Base-by-base conservation (phyloP, 2,113 vertebrate species). In the Bambusicola thoracicus region DNA sequence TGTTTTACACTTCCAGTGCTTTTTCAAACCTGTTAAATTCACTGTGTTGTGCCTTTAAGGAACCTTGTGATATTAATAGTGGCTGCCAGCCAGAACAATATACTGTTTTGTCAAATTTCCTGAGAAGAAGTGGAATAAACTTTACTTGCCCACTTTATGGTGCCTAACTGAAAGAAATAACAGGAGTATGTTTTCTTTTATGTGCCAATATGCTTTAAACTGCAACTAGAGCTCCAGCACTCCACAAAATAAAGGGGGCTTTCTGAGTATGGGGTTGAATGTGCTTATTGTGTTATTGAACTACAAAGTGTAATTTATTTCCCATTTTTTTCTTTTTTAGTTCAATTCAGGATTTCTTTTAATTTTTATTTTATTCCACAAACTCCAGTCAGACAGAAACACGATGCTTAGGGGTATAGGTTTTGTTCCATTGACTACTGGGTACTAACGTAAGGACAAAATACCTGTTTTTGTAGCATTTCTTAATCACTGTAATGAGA, bases 1-100 rank as follows among this genome's bases (percentile, higher is more conserved):
- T 36, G 46, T 76, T 89, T 67, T 74, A 29, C 2, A 4, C 49
- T 78, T 89, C 11, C 30, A 22, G 12, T 63, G 53, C 29, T 90
- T 90, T 90, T 67, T 73, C 73, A 77, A 66, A 68, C n/a, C 19
- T 38, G 15, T 48, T 76, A 61, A 90, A 81, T 55, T 81, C 58
- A 36, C 14, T 6, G 2, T 75, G 69, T 94, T 90, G 16, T 0
- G n/a, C 46, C 81, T 96, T 93, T 92, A 91, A 95, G 87, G 94
- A 92, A 67, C 59, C 46, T 6, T 40, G 2, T 87, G 56, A 46
- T 77, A 46, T 84, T 66, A 25, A 51, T 41, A 13, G 55, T 62
- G 66, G 70, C 75, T 79, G 73, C 58, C 81, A 80, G 92, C 74
- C 85, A 93, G 84, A 74, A 61, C 76, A 85, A 38, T 76, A 32